Evolutionary conservation across 2,797 vertebrate genomes (phyloP).

Genomic region (Phrynocephalus forsythii): DNA sequence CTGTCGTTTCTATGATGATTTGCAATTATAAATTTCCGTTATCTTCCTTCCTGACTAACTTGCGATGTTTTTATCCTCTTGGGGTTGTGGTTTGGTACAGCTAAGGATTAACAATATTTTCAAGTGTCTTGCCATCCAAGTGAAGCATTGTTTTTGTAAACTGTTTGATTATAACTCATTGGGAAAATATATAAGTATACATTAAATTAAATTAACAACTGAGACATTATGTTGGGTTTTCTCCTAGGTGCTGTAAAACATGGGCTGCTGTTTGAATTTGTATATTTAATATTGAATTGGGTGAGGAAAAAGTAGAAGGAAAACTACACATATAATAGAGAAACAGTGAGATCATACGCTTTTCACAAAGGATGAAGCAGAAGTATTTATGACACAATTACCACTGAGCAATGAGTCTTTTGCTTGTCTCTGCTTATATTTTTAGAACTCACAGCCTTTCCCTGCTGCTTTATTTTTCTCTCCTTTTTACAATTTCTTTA

Average conservation of each 20-base stretch:
- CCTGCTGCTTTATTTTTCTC: neutral
- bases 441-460: neutral
- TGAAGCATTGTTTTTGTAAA: neutral
- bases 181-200: neutral
- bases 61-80: neutral
- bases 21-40: too few relatives aligned
- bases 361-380: neutral
- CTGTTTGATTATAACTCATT: too few relatives aligned
- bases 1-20: too few relatives aligned
- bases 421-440: neutral
- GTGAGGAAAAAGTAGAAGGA: too few relatives aligned
- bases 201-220: neutral
- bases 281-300: neutral
- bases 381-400: neutral
- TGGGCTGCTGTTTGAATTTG: neutral
- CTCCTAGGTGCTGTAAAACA: neutral
- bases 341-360: neutral
- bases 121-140: neutral
- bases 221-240: neutral
- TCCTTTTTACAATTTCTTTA: neutral
- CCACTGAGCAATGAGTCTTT: neutral
- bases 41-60: too few relatives aligned
- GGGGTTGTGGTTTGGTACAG: neutral
- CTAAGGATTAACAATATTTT: neutral
- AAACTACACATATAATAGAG: too few relatives aligned